These are phyloP conservation scores for Parnassius glacialis DNA, from an alignment of 2,888 invertebrate species.

Conservation along the genomic window DNA sequence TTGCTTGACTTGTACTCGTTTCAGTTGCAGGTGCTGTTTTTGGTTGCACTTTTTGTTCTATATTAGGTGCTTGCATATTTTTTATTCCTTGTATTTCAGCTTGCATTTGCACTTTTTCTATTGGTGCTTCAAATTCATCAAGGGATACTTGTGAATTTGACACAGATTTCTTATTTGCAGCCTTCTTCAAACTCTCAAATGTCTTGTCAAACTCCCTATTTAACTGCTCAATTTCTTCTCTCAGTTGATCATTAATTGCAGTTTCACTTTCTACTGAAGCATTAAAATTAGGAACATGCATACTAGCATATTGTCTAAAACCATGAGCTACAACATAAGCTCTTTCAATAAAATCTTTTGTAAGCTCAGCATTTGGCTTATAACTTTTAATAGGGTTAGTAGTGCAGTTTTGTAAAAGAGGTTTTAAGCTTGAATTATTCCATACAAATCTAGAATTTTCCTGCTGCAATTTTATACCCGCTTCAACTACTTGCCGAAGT, in stretches of 20 bases:
- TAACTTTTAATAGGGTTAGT: constrained; percentile 54
- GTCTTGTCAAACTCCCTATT: constrained; percentile 70
- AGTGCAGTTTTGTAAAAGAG: constrained; percentile 53
- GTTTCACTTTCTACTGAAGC: constrained; percentile 39
- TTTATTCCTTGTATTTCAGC: constrained; percentile 23
- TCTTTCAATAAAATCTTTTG: constrained; percentile 80
- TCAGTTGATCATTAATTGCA: constrained; percentile 55
- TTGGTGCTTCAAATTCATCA: constrained; percentile 30
- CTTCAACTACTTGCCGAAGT: constrained; percentile 84
- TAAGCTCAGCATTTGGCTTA: constrained; percentile 49
- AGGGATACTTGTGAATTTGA: constrained; percentile 21
- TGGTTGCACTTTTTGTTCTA: background rate
- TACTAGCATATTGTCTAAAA: constrained; percentile 80
- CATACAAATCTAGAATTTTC: constrained; percentile 81
- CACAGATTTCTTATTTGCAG: constrained; percentile 35
- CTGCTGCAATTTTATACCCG: constrained; percentile 84
- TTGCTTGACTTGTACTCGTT: constrained; percentile 20
- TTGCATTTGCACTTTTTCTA: constrained; percentile 38
- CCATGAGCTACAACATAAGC: constrained; percentile 86
- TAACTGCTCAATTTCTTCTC: constrained; percentile 67
- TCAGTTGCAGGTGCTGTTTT: constrained; percentile 4
- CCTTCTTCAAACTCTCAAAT: constrained; percentile 59
- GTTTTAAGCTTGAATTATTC: constrained; percentile 86
- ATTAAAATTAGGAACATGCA: constrained; percentile 58
- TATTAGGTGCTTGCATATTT: constrained; percentile 18